phyloP scores from a whole-genome alignment of 2,113 vertebrate species.

The Daboia siamensis region DNA sequence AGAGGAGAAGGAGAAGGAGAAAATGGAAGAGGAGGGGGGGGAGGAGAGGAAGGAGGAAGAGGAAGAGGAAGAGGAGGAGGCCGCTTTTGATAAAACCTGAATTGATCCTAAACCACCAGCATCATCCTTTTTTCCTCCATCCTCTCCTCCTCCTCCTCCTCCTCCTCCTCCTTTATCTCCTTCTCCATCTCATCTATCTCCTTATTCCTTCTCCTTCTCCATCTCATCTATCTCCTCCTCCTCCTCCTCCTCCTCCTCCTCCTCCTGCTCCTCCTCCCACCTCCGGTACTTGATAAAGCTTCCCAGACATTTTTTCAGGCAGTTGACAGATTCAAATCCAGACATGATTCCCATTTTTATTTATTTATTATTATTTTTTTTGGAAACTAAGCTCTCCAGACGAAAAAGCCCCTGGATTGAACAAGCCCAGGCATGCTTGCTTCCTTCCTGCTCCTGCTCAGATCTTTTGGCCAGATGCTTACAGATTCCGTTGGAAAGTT shows the following conservation, averaged over 20 bases:
- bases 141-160: neutral
- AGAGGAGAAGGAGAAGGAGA: too few relatives aligned
- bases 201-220: too few relatives aligned
- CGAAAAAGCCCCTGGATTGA: neutral
- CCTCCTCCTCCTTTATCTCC: neutral
- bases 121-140: neutral
- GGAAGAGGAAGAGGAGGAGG: neutral
- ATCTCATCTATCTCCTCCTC: too few relatives aligned
- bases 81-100: neutral
- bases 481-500: neutral
- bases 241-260: too few relatives aligned
- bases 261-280: neutral
- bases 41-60: too few relatives aligned
- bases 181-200: too few relatives aligned
- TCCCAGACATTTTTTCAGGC: neutral
- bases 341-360: neutral
- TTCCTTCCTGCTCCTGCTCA: neutral
- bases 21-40: too few relatives aligned
- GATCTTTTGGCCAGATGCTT: neutral
- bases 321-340: neutral
- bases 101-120: neutral
- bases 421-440: constrained; percentile 15
- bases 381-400: neutral
- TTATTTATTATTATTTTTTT: too few relatives aligned
- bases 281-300: neutral